Evolutionary conservation across 1,140 invertebrate genomes (phyloP), one percentile per base, ranked within the genome.

Genomic region (Zaprionus camerounensis): DNA sequence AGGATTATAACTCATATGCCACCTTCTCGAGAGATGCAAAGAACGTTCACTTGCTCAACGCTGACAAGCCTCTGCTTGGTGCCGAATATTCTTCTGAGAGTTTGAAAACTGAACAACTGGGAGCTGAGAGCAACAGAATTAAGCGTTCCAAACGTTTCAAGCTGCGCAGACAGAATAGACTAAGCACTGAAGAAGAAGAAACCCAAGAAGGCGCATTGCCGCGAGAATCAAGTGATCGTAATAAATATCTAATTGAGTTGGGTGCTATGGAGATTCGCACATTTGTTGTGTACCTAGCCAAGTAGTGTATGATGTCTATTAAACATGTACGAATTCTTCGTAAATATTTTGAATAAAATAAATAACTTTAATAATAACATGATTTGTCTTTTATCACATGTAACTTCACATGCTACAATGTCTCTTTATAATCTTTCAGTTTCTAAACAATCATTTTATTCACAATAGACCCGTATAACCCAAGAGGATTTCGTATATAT

Each of bases 241-340:
- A 64, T 5, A 78, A 84, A 28, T 88, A 77, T 59, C 59, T 91
- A 5, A 80, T 92, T 7, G 91, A 92, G 63, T 20, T 92, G 24
- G 80, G 78, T 20, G 80, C 91, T 7, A 92, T 92, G 91, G 61
- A 92, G 61, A 92, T 92, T 58, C 88, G 91, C 12, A 92, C 91
- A 17, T 92, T 91, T 64, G 71, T 88, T 55, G 63, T 88, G 3
- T 81, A 78, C 55, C 68, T 87, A 11, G 31, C 65, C 5, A 62
- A 75, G 15, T 28, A 70, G 46, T 24, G 24, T 2, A 7, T 15
- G 2, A 51, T 24, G 11, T 51, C 46, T 24, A 22, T 51, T 5
- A 51, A 13, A 22, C 12, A 12, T 51, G 11, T 13, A 24, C 20
- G 46, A 51, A 22, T 51, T 51, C 20, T 12, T 51, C 20, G 20